These are phyloP conservation scores for Dasyurus viverrinus DNA, from an alignment of 2,113 vertebrate species.

Conservation along the genomic window DNA sequence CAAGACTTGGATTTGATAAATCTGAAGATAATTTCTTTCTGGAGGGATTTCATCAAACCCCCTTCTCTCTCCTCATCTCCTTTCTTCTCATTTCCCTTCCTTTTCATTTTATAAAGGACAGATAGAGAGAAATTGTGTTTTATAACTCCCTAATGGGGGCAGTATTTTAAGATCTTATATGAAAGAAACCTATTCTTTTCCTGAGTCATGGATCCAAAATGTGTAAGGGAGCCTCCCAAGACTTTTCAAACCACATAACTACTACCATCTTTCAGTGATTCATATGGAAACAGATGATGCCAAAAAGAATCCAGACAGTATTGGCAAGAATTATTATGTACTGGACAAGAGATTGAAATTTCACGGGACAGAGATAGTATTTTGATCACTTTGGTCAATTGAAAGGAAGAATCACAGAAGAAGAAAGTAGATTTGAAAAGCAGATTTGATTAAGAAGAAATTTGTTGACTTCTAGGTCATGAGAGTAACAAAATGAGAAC, in stretches of 20 bases:
- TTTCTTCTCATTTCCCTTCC: not conserved
- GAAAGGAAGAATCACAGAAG: no score
- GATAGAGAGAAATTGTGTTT: not conserved
- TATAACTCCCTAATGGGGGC: not conserved
- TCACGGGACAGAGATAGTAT: no score
- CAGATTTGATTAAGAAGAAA: no score
- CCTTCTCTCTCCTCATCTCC: not conserved
- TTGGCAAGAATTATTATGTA: no score
- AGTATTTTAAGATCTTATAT: not conserved
- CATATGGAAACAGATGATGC: not conserved
- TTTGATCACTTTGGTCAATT: no score
- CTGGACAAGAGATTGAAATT: no score
- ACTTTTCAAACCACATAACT: not conserved
- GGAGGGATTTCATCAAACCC: not conserved
- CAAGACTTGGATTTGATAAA: not conserved
- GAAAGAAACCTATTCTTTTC: not conserved
- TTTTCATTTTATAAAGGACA: not conserved
- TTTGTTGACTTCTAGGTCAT: no score
- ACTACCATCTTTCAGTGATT: not conserved
- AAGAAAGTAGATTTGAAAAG: no score
- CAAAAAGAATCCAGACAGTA: not conserved
- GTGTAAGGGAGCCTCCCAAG: not conserved
- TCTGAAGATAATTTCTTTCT: not conserved
- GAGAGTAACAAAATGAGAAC: no score
- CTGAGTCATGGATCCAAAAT: not conserved